Base-by-base conservation (phyloP, 2,888 invertebrate genomes). In the Antheraea yamamai region DNA sequence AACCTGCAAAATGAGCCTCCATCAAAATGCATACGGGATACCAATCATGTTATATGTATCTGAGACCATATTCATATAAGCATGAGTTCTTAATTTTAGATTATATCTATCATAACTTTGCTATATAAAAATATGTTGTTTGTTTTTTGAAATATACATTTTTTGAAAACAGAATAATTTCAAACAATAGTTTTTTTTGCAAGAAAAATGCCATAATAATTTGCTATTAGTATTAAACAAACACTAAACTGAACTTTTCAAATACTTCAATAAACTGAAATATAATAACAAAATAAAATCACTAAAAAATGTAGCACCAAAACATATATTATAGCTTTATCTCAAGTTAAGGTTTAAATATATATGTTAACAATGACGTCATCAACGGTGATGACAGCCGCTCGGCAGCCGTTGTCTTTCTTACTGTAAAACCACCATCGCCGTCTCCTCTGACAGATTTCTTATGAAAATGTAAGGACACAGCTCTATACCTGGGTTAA, bases 401-500 rank as follows among this genome's bases (percentile, higher is more conserved):
- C 89, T 7, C 82, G 82, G 75, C 89, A 89, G 4, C 86, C 84
- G 3, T 0, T 74, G 6, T 73, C 23, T 2, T 75, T 73, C 73
- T 82, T 82, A 66, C 61, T 61, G 75, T 88, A 87, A 0, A 51
- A 39, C 87, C 86, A 87, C 35, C 81, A 78, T 23, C 78, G 78
- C 8, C 83, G 80, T 1, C 82, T 78, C 7, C 81, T 81, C 8
- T 0, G 79, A 80, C 18, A 77, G 76, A 0, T 30, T 30, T 30
- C 81, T 79, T 26, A 78, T 82, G 77, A 89, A 90, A 72, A 87
- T 83, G 77, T 91, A 89, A 4, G 82, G 78, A 1, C 89, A 90
- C 72, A 89, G 58, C 74, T 80, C 78, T 75, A 90, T 82, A 4
- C 88, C 83, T 4, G 83, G 85, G 72, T 87, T 88, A 1, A 89